phyloP scores from a whole-genome alignment of 2,888 invertebrate genomes.

The Campoplex capitator region DNA sequence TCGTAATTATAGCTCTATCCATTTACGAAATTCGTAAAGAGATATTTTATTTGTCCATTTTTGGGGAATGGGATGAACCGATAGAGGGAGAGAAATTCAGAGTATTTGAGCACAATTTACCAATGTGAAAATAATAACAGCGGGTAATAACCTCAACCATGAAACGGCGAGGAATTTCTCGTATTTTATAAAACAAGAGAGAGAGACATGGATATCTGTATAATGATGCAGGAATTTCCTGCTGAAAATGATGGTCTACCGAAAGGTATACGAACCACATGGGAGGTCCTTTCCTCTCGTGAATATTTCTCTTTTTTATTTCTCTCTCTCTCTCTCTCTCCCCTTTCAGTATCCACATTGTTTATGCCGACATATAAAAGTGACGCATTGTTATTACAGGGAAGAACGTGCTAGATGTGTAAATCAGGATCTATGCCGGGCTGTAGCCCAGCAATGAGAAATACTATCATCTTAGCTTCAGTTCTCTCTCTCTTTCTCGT shows the following conservation, averaged over 20 bases:
- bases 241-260: slow-evolving; percentile 42
- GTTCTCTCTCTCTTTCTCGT: slow-evolving; percentile 65
- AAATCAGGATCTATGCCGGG: slow-evolving; percentile 80
- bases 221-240: slow-evolving; percentile 34
- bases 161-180: not conserved
- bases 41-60: slow-evolving; percentile 34
- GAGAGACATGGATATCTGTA: not conserved
- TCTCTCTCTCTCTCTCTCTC: slow-evolving; percentile 34
- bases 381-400: slow-evolving; percentile 80
- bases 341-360: slow-evolving; percentile 71
- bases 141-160: slow-evolving; percentile 1
- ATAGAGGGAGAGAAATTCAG: not conserved
- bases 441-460: slow-evolving; percentile 74
- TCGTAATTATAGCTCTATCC: slow-evolving; percentile 50
- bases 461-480: slow-evolving; percentile 78
- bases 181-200: not conserved
- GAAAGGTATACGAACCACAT: slow-evolving; percentile 43
- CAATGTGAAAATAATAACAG: not conserved
- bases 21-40: slow-evolving; percentile 4
- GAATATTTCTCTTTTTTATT: slow-evolving; percentile 37
- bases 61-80: not conserved
- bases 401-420: slow-evolving; percentile 79
- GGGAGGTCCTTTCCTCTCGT: slow-evolving; percentile 66
- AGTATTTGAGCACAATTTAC: not conserved
- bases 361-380: slow-evolving; percentile 80